Evolutionary conservation across 2,797 vertebrate species (phyloP), one percentile per base, ranked within the genome.

Genomic region (Heterohyrax brucei): DNA sequence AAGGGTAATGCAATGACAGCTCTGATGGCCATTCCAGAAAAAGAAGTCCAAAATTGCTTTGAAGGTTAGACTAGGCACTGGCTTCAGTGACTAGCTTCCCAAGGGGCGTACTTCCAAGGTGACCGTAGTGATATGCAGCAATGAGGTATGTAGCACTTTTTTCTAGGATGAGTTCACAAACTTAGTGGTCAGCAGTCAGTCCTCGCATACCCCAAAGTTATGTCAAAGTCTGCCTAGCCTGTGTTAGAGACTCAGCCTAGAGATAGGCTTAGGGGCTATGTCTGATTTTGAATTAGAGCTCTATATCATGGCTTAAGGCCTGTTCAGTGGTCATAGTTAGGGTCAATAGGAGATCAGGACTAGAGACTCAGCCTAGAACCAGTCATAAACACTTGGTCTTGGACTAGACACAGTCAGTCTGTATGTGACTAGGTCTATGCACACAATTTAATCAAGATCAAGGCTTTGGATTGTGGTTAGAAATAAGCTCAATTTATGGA

Each of bases 361-460:
- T 91, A 84, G 26, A 72, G 50, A 80, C 5, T 89, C 33, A 89
- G 13, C 72, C 39, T 92, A 48, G 53, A 7, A 87, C 44, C 26
- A 77, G 28, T 44, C 62, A 50, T 82, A 93, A 28, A 7, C 79
- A 70, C 26, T 88, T 87, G 80, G 26, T 68, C 12, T 89, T 94
- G 10, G 18, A 24, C 50, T 39, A 85, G 26, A 76, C 9, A 44
- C 89, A 75, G 13, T 2, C 33, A 88, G 16, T 48, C 14, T 83
- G 12, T 91, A 70, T 95, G 12, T 90, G 8, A 89, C 56, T 94
- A 78, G 10, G 64, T 10, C 30, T 75, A 91, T 62, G 3, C 7
- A 87, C 28, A 93, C 61, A 26, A 62, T 50, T 95, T 89, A 91
- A 83, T 92, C n/a, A 95, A 19, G 24, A 14, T 81, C 91, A 93